phyloP scores from a whole-genome alignment of 2,888 invertebrate genomes.

The Neoitamus cyanurus region DNA sequence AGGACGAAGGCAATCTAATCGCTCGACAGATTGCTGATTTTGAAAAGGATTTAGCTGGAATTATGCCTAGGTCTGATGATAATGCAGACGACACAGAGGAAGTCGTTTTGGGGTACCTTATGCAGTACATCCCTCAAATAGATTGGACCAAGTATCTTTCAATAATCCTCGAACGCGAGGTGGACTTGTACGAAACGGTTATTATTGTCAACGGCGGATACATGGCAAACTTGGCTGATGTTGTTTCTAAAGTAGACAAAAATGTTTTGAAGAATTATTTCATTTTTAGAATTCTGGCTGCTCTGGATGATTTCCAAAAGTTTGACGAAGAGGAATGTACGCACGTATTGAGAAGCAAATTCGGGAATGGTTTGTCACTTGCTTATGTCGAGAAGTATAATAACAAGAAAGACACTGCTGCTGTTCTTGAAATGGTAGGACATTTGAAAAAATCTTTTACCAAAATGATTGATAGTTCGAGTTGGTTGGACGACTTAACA shows the following conservation, averaged over 20 bases:
- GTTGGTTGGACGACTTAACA: constrained; percentile 2
- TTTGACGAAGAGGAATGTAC: constrained; percentile 3
- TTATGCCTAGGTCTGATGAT: not conserved
- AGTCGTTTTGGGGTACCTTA: not conserved
- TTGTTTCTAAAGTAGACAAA: not conserved
- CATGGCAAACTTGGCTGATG: not conserved
- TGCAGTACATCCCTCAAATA: not conserved
- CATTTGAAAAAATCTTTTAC: not conserved
- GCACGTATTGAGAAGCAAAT: not conserved
- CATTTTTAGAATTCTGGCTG: not conserved
- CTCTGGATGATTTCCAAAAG: not conserved
- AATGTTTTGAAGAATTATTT: constrained; percentile 18
- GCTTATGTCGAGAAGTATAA: constrained; percentile 6
- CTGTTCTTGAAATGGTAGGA: not conserved
- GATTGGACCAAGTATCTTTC: constrained; percentile 26
- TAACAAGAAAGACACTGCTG: not conserved
- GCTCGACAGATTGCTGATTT: constrained; percentile 10
- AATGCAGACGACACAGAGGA: not conserved
- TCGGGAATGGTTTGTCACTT: not conserved
- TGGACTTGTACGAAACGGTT: not conserved
- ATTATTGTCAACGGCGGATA: not conserved
- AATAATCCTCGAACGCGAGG: not conserved
- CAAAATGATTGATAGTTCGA: not conserved
- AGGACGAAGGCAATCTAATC: not conserved
- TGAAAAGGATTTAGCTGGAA: constrained; percentile 13